These are phyloP conservation scores for Pangasius mekongensis DNA, from an alignment of 2,797 vertebrate genomes.

Conservation along the genomic window DNA sequence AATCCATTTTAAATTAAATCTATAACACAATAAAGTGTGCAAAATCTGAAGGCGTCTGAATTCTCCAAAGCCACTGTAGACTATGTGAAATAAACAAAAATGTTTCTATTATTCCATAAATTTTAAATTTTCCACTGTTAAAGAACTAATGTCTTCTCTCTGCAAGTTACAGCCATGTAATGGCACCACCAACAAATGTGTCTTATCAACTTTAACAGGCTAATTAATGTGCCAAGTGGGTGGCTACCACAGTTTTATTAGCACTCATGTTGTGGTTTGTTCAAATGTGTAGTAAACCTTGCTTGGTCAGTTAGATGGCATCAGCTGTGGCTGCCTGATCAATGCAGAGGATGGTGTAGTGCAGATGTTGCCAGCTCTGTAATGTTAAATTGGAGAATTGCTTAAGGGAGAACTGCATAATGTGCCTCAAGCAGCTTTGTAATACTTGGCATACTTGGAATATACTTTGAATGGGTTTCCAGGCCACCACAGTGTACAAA, in stretches of 20 bases:
- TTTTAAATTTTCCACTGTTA: neutral
- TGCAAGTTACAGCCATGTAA: constrained; percentile 25
- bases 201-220: constrained; percentile 29
- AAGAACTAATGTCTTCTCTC: neutral
- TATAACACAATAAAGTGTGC: neutral
- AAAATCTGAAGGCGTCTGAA: neutral
- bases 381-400: neutral
- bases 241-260: constrained; percentile 34
- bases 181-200: constrained; percentile 9
- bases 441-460: neutral
- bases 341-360: too few species aligned
- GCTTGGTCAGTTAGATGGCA: neutral
- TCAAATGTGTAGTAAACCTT: constrained; percentile 25
- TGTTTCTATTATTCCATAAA: neutral
- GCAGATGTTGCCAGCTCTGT: neutral
- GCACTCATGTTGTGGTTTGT: constrained; percentile 1
- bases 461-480: neutral
- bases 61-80: neutral
- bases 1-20: neutral
- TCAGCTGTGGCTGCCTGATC: neutral
- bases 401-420: neutral
- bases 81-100: neutral
- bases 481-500: neutral
- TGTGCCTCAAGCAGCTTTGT: neutral
- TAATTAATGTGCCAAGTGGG: constrained; percentile 29